These are phyloP conservation scores for Sphenodon punctatus DNA, from an alignment of 2,797 vertebrate genomes.

Conservation along the genomic window DNA sequence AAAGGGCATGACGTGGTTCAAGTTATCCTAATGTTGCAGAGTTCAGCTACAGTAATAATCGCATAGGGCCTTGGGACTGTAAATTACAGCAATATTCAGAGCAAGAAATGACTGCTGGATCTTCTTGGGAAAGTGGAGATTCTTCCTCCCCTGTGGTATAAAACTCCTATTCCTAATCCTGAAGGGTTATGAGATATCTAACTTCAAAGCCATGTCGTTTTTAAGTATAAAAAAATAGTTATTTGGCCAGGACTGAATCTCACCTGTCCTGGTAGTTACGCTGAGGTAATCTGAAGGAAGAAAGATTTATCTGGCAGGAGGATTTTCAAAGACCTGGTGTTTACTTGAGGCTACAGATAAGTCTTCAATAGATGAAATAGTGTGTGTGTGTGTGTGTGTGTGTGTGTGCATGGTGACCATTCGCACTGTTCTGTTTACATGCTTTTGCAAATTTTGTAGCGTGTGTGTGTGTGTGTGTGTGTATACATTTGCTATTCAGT, in stretches of 20 bases:
- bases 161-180: constrained; percentile 1
- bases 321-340: not conserved
- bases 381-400: too few species aligned
- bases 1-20: not conserved
- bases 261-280: not conserved
- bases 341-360: constrained; percentile 26
- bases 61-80: not conserved
- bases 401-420: too few species aligned
- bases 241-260: not conserved
- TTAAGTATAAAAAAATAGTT: constrained; percentile 48
- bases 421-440: not conserved
- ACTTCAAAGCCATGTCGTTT: constrained; percentile 4
- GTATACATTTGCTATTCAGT: not conserved
- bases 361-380: too few species aligned
- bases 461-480: not conserved
- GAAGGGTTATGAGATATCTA: not conserved
- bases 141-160: not conserved
- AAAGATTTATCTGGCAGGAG: not conserved
- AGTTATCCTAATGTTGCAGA: too few species aligned
- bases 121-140: not conserved
- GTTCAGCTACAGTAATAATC: not conserved
- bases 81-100: not conserved
- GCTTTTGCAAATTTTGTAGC: not conserved
- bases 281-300: not conserved
- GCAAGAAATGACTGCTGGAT: not conserved